A percentile compares a stretch with the other conserved stretches of the same genome.
These are phyloP conservation scores for Oreonectes daqikongensis DNA, from an alignment of 2,797 vertebrate species.

Conservation along the genomic window DNA sequence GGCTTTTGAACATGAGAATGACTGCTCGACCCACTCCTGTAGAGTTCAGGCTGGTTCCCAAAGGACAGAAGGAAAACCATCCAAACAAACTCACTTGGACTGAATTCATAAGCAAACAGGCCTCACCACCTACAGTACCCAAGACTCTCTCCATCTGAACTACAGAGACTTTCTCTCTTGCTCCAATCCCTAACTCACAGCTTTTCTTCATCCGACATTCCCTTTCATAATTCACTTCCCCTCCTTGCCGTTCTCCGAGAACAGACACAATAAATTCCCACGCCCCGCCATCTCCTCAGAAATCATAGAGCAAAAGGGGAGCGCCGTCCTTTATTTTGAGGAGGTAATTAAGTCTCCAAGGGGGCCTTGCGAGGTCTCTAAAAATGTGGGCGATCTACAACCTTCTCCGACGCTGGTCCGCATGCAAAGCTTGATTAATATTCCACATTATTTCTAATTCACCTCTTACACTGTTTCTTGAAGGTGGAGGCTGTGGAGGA, in stretches of 20 bases:
- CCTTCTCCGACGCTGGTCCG: constrained; percentile 12
- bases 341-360: constrained; percentile 63
- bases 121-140: constrained; percentile 29
- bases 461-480: constrained; percentile 3
- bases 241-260: constrained; percentile 38
- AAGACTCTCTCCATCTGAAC: constrained; percentile 26
- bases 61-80: constrained; percentile 45
- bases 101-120: constrained; percentile 56
- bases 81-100: constrained; percentile 49
- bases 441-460: not conserved
- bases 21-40: constrained; percentile 43
- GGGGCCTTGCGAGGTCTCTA: constrained; percentile 39
- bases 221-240: constrained; percentile 53
- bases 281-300: constrained; percentile 38
- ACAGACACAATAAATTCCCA: constrained; percentile 45
- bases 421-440: constrained; percentile 24
- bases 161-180: constrained; percentile 36
- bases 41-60: constrained; percentile 41
- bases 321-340: constrained; percentile 48
- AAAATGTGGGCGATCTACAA: constrained; percentile 45
- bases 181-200: constrained; percentile 51
- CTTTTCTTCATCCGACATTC: constrained; percentile 56
- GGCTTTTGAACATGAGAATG: constrained; percentile 39
- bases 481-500: constrained; percentile 68
- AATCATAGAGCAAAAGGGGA: constrained; percentile 52